Evolutionary conservation across 2,797 vertebrate genomes (phyloP), one percentile per base, ranked within the genome.

Genomic region (Agapornis canus): DNA sequence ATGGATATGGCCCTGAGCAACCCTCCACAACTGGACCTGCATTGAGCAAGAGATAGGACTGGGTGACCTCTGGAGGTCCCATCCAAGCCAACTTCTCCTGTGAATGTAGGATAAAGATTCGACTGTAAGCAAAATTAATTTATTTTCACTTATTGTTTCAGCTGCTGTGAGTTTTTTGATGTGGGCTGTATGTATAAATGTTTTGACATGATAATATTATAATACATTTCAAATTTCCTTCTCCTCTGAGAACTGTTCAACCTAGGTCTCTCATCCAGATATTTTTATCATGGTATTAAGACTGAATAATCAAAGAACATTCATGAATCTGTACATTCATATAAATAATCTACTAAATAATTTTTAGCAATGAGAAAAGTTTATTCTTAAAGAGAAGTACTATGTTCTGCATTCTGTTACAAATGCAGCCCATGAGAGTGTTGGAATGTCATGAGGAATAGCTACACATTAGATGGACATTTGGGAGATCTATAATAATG

Each of bases 161-260:
- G 31, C 42, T 35, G 15, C 56, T 2, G 8, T 11, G 19, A 2
- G 0, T 40, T 45, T 64, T 65, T 45, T 45, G 0, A 32, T 27
- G 14, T 2, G 17, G 17, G 5, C 7, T 86, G 5, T 27, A 35
- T 0, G 0, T 13, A 48, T 31, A 17, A 18, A 13, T 40, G 8
- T 47, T 71, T 79, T 63, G 82, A 64, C 15, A 21, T 18, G 2
- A 47, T 21, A 68, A 23, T 51, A 45, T 17, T 49, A 21, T 21
- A 35, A 21, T 13, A 47, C 25, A 17, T 57, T 64, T 42, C 43
- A n/a, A 47, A 32, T 47, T 35, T 51, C 10, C 19, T 57, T 61
- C 37, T 69, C 8, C 13, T n/a, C 11, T 61, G 52, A 54, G 31
- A 54, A 75, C 5, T 51, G 12, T 32, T 68, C 32, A 69, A 37